phyloP scores from a whole-genome alignment of 2,113 vertebrate species.

The Rhinoderma darwinii region DNA sequence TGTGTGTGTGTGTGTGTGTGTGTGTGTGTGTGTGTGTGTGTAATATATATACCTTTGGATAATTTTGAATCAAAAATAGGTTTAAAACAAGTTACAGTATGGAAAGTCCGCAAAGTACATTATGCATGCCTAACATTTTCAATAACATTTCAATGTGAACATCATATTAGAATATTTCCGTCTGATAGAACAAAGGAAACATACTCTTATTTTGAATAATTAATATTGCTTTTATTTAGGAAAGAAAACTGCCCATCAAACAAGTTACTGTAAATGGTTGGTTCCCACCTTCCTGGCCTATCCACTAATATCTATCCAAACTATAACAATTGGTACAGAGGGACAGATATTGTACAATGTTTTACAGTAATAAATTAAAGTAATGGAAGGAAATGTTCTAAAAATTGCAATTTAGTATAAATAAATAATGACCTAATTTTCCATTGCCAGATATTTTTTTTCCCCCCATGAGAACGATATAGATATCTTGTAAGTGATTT shows the following conservation, averaged over 20 bases:
- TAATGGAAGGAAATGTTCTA: conserved; percentile 56
- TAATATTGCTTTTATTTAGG: conserved; percentile 47
- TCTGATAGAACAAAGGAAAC: conserved; percentile 26
- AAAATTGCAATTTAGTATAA: conserved; percentile 51
- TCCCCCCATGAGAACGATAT: conserved; percentile 48
- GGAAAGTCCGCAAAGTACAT: neutral
- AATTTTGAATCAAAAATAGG: neutral
- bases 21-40: no score
- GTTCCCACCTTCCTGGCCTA: conserved; percentile 45
- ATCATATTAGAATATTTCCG: neutral
- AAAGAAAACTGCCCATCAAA: conserved; percentile 22
- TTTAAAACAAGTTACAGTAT: neutral
- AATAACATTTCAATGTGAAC: conserved; percentile 49
- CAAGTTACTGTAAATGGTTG: conserved; percentile 54
- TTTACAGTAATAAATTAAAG: conserved; percentile 55
- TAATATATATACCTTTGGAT: neutral
- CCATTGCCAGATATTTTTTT: conserved; percentile 39
- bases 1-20: no score
- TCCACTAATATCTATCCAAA: conserved; percentile 21
- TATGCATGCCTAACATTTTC: neutral
- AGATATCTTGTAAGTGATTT: conserved; percentile 41
- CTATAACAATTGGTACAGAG: conserved; percentile 22
- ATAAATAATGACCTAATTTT: conserved; percentile 49
- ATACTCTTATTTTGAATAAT: conserved; percentile 41
- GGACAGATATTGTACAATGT: conserved; percentile 42